A percentile compares a stretch with the other conserved stretches of the same genome.
Evolutionary conservation across 2,888 invertebrate genomes (phyloP).

Genomic region (Artemia sinica): DNA sequence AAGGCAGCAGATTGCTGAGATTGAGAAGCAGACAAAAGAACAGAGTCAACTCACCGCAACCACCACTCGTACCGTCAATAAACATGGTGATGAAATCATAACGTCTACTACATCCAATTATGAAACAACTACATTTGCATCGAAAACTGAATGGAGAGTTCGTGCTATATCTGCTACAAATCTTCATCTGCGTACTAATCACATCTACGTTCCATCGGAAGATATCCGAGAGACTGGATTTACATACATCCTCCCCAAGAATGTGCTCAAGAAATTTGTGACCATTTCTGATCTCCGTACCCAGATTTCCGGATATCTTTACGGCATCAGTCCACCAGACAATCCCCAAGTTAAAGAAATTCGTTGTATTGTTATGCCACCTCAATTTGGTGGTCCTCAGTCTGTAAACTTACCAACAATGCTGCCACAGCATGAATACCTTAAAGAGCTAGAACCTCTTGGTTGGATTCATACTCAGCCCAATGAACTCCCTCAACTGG

Average conservation of each 20-base stretch:
- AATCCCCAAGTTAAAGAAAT: constrained; percentile 98
- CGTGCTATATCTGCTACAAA: constrained; percentile 96
- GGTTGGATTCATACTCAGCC: constrained; percentile 99
- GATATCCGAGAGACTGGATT: constrained; percentile 99
- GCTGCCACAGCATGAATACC: constrained; percentile 80
- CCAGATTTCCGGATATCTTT: constrained; percentile 87
- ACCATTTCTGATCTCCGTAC: constrained; percentile 94
- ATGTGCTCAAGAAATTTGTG: constrained; percentile 96
- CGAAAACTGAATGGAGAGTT: constrained; percentile 97
- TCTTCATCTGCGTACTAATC: constrained; percentile 87
- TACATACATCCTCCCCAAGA: constrained; percentile 67
- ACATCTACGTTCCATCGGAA: constrained; percentile 97
- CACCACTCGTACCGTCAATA: constrained; percentile 94
- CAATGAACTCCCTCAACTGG: constrained; percentile 92
- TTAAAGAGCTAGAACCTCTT: constrained; percentile 86
- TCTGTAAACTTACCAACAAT: constrained; percentile 84
- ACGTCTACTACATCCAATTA: constrained; percentile 97
- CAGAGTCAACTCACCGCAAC: constrained; percentile 96
- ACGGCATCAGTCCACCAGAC: constrained; percentile 85
- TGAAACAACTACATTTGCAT: constrained; percentile 92
- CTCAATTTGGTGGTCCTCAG: constrained; percentile 99
- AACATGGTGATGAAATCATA: constrained; percentile 98
- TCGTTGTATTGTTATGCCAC: constrained; percentile 87
- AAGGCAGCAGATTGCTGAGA: constrained; percentile 97
- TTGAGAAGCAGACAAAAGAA: constrained; percentile 98